Conservation (phyloP, 35 echinoderm and acorn worm species). For the Apostichopus japonicus region DNA sequence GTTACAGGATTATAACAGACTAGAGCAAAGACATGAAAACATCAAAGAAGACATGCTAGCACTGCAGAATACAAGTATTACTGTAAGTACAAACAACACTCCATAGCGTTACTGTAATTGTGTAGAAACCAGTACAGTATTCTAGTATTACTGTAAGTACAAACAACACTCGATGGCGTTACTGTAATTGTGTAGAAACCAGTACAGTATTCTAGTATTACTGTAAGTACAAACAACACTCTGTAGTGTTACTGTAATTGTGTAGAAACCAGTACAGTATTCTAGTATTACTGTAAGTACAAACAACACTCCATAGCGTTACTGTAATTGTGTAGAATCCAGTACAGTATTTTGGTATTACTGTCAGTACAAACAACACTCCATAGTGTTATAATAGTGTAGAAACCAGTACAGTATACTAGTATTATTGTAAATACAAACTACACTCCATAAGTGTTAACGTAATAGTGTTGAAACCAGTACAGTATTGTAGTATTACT, state of each 20-base stretch:
- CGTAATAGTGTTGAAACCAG: neutral
- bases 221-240: neutral
- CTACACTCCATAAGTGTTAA: neutral
- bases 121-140: neutral
- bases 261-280: neutral
- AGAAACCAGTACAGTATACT: neutral
- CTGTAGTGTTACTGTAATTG: too few species aligned
- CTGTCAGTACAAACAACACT: neutral
- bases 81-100: conserved; percentile 2
- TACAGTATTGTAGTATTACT: neutral
- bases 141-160: too few species aligned
- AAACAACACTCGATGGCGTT: too few species aligned
- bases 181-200: neutral
- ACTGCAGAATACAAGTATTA: conserved; percentile 49
- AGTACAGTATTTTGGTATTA: neutral
- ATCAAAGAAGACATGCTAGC: conserved; percentile 91
- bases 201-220: neutral
- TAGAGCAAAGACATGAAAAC: conserved; percentile 92
- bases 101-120: neutral
- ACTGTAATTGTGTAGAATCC: neutral
- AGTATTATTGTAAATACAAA: neutral
- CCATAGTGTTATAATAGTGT: too few species aligned
- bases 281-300: neutral
- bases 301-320: neutral
- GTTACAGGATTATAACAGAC: conserved; percentile 80